A percentile compares a stretch with the other conserved stretches of the same genome.
phyloP scores from a whole-genome alignment of 2,113 vertebrate genomes.

The Alethe castanea region DNA sequence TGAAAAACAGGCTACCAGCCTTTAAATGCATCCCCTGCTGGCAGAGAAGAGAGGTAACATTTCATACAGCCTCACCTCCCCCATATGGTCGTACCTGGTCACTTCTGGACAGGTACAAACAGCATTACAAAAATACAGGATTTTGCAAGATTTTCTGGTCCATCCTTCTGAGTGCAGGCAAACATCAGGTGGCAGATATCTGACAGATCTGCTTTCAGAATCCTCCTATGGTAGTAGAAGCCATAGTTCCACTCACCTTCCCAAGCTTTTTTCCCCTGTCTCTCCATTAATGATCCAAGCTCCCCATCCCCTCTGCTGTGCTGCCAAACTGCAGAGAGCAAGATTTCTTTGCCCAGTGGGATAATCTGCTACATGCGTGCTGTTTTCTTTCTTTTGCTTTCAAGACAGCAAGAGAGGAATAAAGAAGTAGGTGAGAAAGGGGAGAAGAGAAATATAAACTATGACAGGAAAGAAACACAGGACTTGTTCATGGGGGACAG shows the following conservation, averaged over 20 bases:
- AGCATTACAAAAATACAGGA: not conserved
- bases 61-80: not conserved
- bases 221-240: not conserved
- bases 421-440: not conserved
- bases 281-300: not conserved
- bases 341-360: not conserved
- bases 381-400: not conserved
- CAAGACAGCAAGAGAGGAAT: not conserved
- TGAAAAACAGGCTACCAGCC: not conserved
- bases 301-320: not conserved
- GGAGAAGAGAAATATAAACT: not conserved
- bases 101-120: not conserved
- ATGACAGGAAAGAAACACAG: not conserved
- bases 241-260: not conserved
- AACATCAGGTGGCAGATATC: not conserved
- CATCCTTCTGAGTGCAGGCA: not conserved
- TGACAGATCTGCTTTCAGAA: not conserved
- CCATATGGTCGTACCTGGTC: accelerated
- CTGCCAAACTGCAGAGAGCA: not conserved
- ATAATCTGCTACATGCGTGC: not conserved
- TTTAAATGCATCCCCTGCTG: not conserved
- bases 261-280: not conserved
- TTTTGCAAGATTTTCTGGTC: not conserved
- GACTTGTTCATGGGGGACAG: not conserved
- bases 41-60: not conserved